These are phyloP conservation scores for Prosopocoilus inquinatus DNA, from an alignment of 2,888 invertebrate genomes.

Conservation along the genomic window DNA sequence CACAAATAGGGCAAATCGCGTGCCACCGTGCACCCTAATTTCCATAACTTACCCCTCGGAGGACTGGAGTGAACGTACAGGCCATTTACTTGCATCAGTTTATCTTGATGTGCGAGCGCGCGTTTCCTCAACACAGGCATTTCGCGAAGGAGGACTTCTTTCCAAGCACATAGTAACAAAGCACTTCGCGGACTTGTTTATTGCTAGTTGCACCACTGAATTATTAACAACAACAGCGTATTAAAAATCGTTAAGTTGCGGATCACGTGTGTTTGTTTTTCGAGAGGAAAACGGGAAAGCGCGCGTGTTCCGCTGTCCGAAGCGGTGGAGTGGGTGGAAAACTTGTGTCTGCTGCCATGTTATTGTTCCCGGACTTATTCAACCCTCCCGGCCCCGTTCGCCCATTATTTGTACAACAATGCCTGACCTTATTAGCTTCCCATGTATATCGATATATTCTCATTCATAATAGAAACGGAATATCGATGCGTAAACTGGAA, in stretches of 20 bases:
- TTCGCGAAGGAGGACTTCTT: slow-evolving; percentile 2
- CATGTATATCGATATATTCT: slow-evolving; percentile 15
- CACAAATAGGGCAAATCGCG: slow-evolving; percentile 7
- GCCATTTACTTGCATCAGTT: slow-evolving; percentile 46
- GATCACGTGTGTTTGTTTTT: background rate
- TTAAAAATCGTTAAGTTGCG: no score
- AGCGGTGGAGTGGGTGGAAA: slow-evolving; percentile 11
- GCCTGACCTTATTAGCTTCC: slow-evolving; percentile 22
- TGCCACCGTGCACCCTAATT: slow-evolving; percentile 1
- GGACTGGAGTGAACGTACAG: slow-evolving; percentile 64
- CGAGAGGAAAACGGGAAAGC: no score
- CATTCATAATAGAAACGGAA: slow-evolving; percentile 16
- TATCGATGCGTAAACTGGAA: slow-evolving; percentile 13
- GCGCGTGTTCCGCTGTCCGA: background rate
- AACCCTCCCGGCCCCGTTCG: slow-evolving; percentile 18
- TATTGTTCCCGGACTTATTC: slow-evolving; percentile 18
- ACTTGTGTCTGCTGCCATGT: slow-evolving; percentile 18
- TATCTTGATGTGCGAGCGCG: slow-evolving; percentile 23
- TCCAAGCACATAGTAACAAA: slow-evolving; percentile 1
- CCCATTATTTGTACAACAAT: slow-evolving; percentile 26
- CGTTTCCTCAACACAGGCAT: slow-evolving; percentile 34
- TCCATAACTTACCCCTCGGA: slow-evolving; percentile 57
- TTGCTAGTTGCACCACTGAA: no score
- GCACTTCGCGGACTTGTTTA: background rate
- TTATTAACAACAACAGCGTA: no score